These are phyloP conservation scores for Petrolisthes cinctipes DNA, from an alignment of 2,888 invertebrate species.

Conservation along the genomic window DNA sequence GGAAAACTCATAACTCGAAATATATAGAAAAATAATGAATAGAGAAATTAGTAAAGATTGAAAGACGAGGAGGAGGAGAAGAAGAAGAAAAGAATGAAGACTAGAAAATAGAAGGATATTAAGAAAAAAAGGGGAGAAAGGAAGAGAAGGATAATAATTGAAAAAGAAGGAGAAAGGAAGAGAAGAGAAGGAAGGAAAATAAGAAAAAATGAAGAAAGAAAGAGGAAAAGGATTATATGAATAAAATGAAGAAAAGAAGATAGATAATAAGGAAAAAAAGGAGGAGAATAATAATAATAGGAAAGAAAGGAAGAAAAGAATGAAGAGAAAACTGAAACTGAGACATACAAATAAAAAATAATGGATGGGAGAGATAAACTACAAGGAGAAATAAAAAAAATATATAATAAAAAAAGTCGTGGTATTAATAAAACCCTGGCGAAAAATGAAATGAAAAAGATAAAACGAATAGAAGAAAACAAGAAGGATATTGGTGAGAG, in stretches of 20 bases:
- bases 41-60: not conserved
- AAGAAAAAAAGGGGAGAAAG: not conserved
- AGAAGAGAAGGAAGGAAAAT: not conserved
- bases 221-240: not conserved
- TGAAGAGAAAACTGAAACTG: not conserved
- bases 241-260: not conserved
- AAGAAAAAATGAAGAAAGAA: not conserved
- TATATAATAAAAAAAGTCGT: too few relatives aligned
- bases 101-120: not conserved
- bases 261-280: not conserved
- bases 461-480: too few relatives aligned
- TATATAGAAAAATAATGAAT: not conserved
- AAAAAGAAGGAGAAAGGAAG: not conserved
- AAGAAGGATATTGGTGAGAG: too few relatives aligned
- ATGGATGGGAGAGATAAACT: too few relatives aligned
- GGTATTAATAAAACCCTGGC: too few relatives aligned
- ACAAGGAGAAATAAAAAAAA: too few relatives aligned
- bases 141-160: not conserved
- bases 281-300: too few relatives aligned
- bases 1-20: not conserved
- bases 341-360: not conserved
- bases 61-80: not conserved
- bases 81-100: not conserved
- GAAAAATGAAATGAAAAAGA: too few relatives aligned
- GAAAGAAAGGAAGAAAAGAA: not conserved